Base-by-base conservation (phyloP, 2,113 vertebrate genomes). In the Emydocephalus ijimae region DNA sequence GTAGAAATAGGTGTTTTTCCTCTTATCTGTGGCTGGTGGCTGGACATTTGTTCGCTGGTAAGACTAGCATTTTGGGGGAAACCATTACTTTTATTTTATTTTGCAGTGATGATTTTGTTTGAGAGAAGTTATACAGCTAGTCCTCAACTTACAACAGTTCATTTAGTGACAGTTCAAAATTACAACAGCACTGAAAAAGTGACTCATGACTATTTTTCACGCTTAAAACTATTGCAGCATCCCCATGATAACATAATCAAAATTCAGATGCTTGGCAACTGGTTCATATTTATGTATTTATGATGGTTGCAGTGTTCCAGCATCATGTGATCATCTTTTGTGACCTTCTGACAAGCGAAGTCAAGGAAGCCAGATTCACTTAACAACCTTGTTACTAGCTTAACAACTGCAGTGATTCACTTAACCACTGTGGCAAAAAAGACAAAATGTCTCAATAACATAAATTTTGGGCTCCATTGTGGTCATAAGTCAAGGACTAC, bases 1-100 rank as follows among this genome's bases (percentile, higher is more conserved):
- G 99, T 99, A 95, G 99, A 99, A 97, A 99, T 99, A 64, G 99
- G 99, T 94, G 98, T 99, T 90, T 99, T 99, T 93, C 99, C 99
- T 81, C 98, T 99, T 89, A 99, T 99, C 95, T 99, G 99, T 96
- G 99, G 99, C 92, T 99, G 99, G 99, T 99, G 99, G 99, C 97
- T 99, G 56, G 99, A 99, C 96, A 99, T 99, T 96, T 99, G 99
- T 96, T 99, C 99, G 24, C 96, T 99, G 98, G 99, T 99, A 97
- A 97, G 98, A 97, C 94, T 21, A 24, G 21, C 90, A 89, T 91
- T 91, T 59, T 59, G 92, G 92, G 0, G 11, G 2, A 20, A 94
- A 69, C 69, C 20, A 24, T 55, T 88, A 52, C 0, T 8, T 50
- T 64, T 81, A 9, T 23, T 93, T 85, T 5, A 87, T 94, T 87